These are phyloP conservation scores for Tetragonula carbonaria DNA, from an alignment of 2,888 invertebrate genomes.

Conservation along the genomic window DNA sequence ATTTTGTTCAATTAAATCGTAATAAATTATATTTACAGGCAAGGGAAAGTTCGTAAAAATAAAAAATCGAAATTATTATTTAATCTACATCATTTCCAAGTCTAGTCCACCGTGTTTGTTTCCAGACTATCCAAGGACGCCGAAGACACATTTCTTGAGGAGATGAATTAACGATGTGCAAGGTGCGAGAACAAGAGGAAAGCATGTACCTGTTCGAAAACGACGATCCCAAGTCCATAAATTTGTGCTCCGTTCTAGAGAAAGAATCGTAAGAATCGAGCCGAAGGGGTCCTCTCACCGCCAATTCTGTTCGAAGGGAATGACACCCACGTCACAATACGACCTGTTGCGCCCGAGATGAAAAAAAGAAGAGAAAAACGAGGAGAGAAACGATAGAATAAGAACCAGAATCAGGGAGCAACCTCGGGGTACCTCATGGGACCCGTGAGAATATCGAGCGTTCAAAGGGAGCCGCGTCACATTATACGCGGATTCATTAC, in stretches of 20 bases:
- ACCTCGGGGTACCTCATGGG: conserved; percentile 20
- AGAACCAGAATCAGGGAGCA: conserved; percentile 33
- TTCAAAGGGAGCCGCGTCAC: conserved; percentile 79
- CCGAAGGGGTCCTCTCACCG: conserved; percentile 46
- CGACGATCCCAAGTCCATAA: conserved; percentile 64
- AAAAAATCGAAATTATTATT: no score
- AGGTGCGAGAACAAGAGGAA: conserved; percentile 55
- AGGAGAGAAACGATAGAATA: conserved; percentile 55
- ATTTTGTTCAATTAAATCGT: no score
- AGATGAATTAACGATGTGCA: conserved; percentile 37
- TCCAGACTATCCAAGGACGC: conserved; percentile 16
- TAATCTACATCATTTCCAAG: background rate
- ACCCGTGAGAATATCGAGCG: conserved; percentile 78
- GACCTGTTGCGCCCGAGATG: conserved; percentile 75
- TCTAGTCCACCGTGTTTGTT: background rate
- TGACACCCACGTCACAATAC: conserved; percentile 75
- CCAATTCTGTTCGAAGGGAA: conserved; percentile 58
- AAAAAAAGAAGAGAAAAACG: conserved; percentile 41
- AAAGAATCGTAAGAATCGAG: conserved; percentile 47
- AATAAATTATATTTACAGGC: background rate
- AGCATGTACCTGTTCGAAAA: conserved; percentile 54
- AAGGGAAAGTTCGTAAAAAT: conserved; percentile 13
- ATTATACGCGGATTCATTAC: conserved; percentile 80
- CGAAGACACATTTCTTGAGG: background rate
- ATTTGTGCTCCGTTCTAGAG: conserved; percentile 55